Conservation (phyloP, 2,113 vertebrate genomes). For the Pomatostomus ruficeps region DNA sequence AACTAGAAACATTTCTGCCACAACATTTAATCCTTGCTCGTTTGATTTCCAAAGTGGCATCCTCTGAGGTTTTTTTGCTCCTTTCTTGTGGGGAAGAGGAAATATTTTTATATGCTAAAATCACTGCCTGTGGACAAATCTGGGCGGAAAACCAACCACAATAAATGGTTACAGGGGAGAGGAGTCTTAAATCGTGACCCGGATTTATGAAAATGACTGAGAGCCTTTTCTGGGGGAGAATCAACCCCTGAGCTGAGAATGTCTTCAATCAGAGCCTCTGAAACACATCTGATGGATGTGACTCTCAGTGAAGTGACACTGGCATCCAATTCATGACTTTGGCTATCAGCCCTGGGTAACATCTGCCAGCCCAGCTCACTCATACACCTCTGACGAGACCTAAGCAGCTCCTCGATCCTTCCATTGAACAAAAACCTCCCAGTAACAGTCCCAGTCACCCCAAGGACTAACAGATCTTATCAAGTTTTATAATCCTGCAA, state of each 20-base stretch:
- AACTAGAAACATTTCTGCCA: not conserved
- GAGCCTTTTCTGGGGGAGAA: not conserved
- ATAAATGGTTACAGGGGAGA: not conserved
- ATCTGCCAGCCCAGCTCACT: not conserved
- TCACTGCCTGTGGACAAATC: not conserved
- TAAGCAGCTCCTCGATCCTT: not conserved
- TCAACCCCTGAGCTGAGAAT: not conserved
- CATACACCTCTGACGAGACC: not conserved
- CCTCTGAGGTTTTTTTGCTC: not conserved
- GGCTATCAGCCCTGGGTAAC: not conserved
- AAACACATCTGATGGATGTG: not conserved
- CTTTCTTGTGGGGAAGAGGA: not conserved
- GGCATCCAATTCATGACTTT: not conserved
- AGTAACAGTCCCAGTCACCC: not conserved
- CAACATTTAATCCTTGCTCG: not conserved
- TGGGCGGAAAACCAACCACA: conserved; percentile 22
- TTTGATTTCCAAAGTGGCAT: not conserved
- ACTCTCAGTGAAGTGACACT: not conserved
- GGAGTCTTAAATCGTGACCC: not conserved
- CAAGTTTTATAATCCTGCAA: not conserved
- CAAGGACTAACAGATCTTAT: not conserved
- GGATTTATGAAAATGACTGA: not conserved
- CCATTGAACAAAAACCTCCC: not conserved
- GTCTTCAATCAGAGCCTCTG: not conserved
- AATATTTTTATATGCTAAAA: conserved; percentile 11